phyloP scores from a whole-genome alignment of 2,888 invertebrate genomes.

The Aromia moschata region DNA sequence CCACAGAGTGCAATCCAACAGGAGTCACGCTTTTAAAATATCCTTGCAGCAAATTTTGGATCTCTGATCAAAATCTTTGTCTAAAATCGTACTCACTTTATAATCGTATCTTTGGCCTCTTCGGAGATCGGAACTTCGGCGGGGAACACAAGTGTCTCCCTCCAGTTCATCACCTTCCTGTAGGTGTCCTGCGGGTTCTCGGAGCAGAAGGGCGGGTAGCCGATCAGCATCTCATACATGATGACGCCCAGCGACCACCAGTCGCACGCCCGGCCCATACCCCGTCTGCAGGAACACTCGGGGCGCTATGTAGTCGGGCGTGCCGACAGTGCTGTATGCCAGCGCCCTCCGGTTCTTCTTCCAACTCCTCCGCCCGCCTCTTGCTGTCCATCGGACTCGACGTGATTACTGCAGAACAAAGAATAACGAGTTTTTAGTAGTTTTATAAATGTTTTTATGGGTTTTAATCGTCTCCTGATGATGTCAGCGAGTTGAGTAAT shows the following conservation, averaged over 20 bases:
- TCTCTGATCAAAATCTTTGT: too few species aligned
- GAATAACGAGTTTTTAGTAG: too few species aligned
- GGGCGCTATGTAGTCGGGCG: slow-evolving; percentile 99
- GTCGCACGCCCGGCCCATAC: slow-evolving; percentile 96
- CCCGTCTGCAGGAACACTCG: slow-evolving; percentile 99
- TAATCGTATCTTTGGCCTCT: slow-evolving; percentile 94
- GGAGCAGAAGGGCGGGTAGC: slow-evolving; percentile 99
- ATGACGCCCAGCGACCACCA: slow-evolving; percentile 99
- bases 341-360: slow-evolving; percentile 96
- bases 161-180: slow-evolving; percentile 99
- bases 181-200: slow-evolving; percentile 98
- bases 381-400: slow-evolving; percentile 94
- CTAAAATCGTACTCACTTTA: slow-evolving; percentile 66
- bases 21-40: too few species aligned
- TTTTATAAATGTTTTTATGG: too few species aligned
- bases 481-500: too few species aligned
- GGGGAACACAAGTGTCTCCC: slow-evolving; percentile 97
- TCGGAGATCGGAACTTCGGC: slow-evolving; percentile 99
- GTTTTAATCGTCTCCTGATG: too few species aligned
- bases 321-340: slow-evolving; percentile 94
- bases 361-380: slow-evolving; percentile 97
- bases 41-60: too few species aligned
- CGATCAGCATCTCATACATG: slow-evolving; percentile 99
- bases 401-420: slow-evolving; percentile 65
- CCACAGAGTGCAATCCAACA: too few species aligned